Base-by-base conservation (phyloP, 1,140 invertebrate genomes). In the Diachasma alloeum region DNA sequence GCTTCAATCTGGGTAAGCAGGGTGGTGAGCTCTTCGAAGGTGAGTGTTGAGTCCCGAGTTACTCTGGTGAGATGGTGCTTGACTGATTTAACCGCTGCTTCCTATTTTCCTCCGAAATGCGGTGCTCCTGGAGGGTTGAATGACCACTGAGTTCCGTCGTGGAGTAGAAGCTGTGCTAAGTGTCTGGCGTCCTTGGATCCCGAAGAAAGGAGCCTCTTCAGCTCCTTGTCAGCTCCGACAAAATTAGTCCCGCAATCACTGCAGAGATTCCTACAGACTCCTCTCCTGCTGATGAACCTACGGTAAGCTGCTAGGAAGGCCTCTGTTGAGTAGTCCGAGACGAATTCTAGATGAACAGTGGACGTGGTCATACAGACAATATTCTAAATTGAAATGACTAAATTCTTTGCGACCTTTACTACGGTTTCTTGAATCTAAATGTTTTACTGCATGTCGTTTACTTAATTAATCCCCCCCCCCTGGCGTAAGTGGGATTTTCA, bases 101-200 rank as follows among this genome's bases (percentile, higher is more conserved):
- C 88, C 83, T 86, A 88, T 9, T 78, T 39, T 59, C 75, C 78
- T 4, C 75, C 75, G 56, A 79, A 72, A 22, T 88, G 82, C 9
- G 87, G 86, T 15, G 86, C 81, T 5, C 31, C 15, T 9, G 88
- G 83, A 2, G n/a, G n/a, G n/a, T n/a, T n/a, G n/a, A n/a, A n/a
- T n/a, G n/a, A n/a, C n/a, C n/a, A n/a, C n/a, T n/a, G 87, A 85
- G 72, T 82, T 87, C 71, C 88, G 36, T 42, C 44, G 15, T 74
- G 39, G 66, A 56, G n/a, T 0, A 77, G 42, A 4, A 17, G 36
- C 9, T 80, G 17, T 37, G 75, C 53, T 4, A 80, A 4, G 22
- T 53, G 36, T 10, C 13, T 4, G 6, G 68, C 8, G 36, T 75
- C 74, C 17, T 69, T n/a, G 6, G 46, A 44, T 9, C 17, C 44